Conservation (phyloP, 2,113 vertebrate species). For the Pterocles gutturalis region DNA sequence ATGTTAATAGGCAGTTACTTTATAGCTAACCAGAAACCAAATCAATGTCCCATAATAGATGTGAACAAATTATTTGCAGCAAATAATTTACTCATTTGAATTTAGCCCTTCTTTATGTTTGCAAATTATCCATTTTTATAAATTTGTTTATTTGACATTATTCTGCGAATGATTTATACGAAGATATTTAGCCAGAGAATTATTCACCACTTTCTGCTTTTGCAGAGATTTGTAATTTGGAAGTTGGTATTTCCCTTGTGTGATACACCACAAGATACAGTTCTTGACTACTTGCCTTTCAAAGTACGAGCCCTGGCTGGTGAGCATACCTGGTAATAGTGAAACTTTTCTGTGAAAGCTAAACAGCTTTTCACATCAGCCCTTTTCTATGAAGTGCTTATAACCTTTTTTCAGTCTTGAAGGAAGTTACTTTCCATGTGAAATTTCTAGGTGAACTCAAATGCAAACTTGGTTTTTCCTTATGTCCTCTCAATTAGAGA, state of each 20-base stretch:
- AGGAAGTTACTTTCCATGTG: not conserved
- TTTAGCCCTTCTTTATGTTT: slow-evolving; percentile 45
- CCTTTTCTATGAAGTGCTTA: not conserved
- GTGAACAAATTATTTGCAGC: slow-evolving; percentile 61
- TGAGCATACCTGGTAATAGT: too few relatives aligned
- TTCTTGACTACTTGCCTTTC: not conserved
- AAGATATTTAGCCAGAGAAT: slow-evolving; percentile 24
- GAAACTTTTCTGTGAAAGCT: not conserved
- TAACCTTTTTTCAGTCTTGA: not conserved
- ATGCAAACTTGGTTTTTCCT: not conserved
- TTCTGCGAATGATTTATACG: not conserved
- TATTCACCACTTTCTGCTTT: not conserved
- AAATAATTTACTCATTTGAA: slow-evolving; percentile 67
- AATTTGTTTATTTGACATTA: slow-evolving; percentile 52
- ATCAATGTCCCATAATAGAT: slow-evolving; percentile 69
- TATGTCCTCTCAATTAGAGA: not conserved
- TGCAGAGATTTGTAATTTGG: not conserved
- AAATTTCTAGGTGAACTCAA: not conserved
- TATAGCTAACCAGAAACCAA: slow-evolving; percentile 68
- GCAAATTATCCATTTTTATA: slow-evolving; percentile 63
- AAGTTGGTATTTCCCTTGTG: not conserved
- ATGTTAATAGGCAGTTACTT: slow-evolving; percentile 73
- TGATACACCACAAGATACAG: not conserved
- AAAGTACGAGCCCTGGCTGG: not conserved
- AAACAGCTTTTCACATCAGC: not conserved